Conservation (phyloP, 1,140 invertebrate species). For the honey bee (Apis mellifera) region Amel_HAv3.1 CM009931.2:13613501-13614000, state of each 20-base stretch:
- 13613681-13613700: constrained; percentile 40
- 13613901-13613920: not conserved
- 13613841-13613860: too few species aligned
- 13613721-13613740: constrained; percentile 51
- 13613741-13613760: constrained; percentile 38
- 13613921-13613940: too few species aligned
- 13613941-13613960: too few species aligned
- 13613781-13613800: constrained; percentile 26
- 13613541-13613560: constrained; percentile 74
- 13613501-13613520: constrained; percentile 42
- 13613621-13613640: constrained; percentile 52
- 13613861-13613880: not conserved
- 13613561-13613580: constrained; percentile 68
- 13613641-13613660: constrained; percentile 29
- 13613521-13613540: constrained; percentile 63
- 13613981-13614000: too few species aligned
- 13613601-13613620: constrained; percentile 28
- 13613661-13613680: constrained; percentile 24
- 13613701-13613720: constrained; percentile 35
- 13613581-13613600: constrained; percentile 71
- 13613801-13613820: not conserved
- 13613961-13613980: too few species aligned
- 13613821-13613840: not conserved
- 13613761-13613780: not conserved
- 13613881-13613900: not conserved